Evolutionary conservation across 2,888 invertebrate genomes (phyloP), one percentile per base, ranked within the genome.

Genomic region (Drosophila ustulata): DNA sequence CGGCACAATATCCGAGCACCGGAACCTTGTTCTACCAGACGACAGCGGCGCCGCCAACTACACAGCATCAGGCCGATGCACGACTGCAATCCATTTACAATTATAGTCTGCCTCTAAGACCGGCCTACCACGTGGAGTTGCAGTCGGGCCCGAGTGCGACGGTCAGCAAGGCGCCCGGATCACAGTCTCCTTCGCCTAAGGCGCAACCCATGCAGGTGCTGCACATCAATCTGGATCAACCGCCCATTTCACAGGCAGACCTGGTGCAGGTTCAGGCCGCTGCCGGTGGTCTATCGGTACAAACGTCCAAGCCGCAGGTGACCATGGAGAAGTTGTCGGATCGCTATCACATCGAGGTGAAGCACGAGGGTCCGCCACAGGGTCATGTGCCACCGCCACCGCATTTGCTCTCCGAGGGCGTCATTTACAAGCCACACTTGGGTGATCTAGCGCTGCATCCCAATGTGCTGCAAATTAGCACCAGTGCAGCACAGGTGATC

Each of bases 21-120:
- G 93, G 93, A 39, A 93, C 93, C 1, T 76, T 92, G 9, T 94
- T 93, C 78, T 94, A 94, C 85, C 93, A 93, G 53, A 93, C 93
- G 0, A 92, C 93, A 13, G 90, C 91, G 64, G 92, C 93, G 1
- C 93, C 93, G 64, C 93, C 92, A 71, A 90, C 68, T 69, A 88
- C 74, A 90, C 93, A 72, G 90, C 93, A 58, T 78, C 90, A 69
- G 93, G 89, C 74, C 64, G 86, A 57, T 79, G 91, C 64, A 78
- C 89, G 30, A 68, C 88, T 65, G 70, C 92, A 47, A 91, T 91
- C 68, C 89, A 80, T 92, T 25, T 92, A 92, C 66, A 90, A 91
- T 56, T 83, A 92, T 46, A 91, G 90, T 70, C 73, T 92, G 49
- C 92, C 92, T n/a, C 64, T 92, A 11, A 87, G 92, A 9, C 90